Conservation (phyloP, 2,113 vertebrate species). For the Salvelinus alpinus region DNA sequence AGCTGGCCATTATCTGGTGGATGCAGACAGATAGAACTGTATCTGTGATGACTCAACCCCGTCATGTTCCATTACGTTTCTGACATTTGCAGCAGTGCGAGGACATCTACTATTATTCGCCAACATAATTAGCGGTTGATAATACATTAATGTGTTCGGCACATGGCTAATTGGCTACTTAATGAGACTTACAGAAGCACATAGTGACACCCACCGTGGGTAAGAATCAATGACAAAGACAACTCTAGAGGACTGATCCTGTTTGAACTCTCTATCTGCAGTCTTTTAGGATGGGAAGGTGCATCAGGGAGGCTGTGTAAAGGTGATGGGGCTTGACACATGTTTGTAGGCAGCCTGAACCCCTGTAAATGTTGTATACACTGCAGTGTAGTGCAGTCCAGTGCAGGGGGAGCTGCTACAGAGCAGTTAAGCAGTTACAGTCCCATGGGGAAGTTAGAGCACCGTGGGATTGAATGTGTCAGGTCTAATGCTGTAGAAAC, state of each 20-base stretch:
- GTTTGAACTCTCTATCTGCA: too few species aligned
- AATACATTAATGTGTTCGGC: too few species aligned
- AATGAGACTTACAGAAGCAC: conserved; percentile 29
- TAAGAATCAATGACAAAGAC: background rate
- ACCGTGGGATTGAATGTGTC: conserved; percentile 1
- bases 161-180: conserved; percentile 46
- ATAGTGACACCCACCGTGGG: conserved; percentile 4
- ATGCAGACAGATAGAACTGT: too few species aligned
- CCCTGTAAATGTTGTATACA: conserved; percentile 38
- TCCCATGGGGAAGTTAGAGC: background rate
- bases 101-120: too few species aligned
- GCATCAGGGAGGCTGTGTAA: conserved; percentile 32
- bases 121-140: too few species aligned
- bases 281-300: background rate
- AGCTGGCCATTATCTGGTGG: too few species aligned
- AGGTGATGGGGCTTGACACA: conserved; percentile 37
- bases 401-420: conserved; percentile 14
- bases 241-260: background rate
- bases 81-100: too few species aligned
- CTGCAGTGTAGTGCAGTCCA: background rate
- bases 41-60: conserved; percentile 32
- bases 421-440: background rate
- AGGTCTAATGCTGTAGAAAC: conserved; percentile 2
- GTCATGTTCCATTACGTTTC: too few species aligned
- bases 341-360: conserved; percentile 26